Conservation (phyloP, 1,140 invertebrate genomes). For the Drosophila malerkotliana region DNA sequence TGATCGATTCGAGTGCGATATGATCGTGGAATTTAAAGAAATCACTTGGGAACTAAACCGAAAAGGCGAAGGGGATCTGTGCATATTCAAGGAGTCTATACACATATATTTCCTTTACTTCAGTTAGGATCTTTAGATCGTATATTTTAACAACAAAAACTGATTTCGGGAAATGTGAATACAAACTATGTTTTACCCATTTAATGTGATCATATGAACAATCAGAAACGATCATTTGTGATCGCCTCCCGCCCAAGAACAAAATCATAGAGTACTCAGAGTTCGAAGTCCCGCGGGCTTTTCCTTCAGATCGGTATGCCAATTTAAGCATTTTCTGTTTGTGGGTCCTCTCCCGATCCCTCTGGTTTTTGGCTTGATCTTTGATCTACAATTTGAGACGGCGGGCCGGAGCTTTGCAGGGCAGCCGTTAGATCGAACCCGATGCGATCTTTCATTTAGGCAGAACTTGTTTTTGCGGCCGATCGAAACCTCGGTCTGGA, state of each 20-base stretch:
- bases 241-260: conserved; percentile 4
- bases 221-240: conserved; percentile 27
- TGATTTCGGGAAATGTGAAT: not conserved
- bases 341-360: conserved; percentile 26
- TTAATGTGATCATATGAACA: conserved; percentile 13
- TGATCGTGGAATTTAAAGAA: conserved; percentile 24
- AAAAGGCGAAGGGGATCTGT: conserved; percentile 7
- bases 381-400: conserved; percentile 83
- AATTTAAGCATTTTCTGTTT: conserved; percentile 71
- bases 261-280: conserved; percentile 64
- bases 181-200: not conserved
- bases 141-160: not conserved
- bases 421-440: conserved; percentile 75
- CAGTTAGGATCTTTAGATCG: not conserved
- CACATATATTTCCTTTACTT: not conserved
- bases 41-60: conserved; percentile 21
- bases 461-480: conserved; percentile 71
- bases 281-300: conserved; percentile 54
- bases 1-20: conserved; percentile 53
- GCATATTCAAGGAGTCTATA: not conserved
- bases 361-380: conserved; percentile 69
- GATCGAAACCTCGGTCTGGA: conserved; percentile 22
- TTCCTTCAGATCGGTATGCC: conserved; percentile 63
- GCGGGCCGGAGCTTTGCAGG: conserved; percentile 57
- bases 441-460: conserved; percentile 75